Evolutionary conservation across 2,888 invertebrate species (phyloP).

Genomic region (Lasioglossum zephyrum): DNA sequence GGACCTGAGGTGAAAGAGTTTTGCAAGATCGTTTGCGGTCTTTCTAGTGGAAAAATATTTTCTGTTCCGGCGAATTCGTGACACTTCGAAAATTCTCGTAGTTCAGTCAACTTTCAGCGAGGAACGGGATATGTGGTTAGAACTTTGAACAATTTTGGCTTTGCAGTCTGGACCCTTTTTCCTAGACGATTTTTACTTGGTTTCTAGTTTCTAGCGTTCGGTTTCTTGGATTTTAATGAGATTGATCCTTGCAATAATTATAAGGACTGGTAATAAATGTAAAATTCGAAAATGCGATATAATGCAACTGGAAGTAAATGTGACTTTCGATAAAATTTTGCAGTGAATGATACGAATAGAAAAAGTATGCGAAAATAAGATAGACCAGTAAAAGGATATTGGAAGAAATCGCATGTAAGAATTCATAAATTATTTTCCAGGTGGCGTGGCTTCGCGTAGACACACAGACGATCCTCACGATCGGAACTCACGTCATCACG

Average conservation of each 20-base stretch:
- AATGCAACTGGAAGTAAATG: too few relatives aligned
- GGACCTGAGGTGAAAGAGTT: not conserved
- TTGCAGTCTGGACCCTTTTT: not conserved
- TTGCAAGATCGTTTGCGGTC: not conserved
- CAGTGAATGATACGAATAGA: not conserved
- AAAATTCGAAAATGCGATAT: too few relatives aligned
- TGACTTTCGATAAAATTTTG: too few relatives aligned
- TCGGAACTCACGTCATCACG: conserved; percentile 85
- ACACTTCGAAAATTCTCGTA: not conserved
- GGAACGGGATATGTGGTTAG: not conserved
- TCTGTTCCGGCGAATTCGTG: not conserved
- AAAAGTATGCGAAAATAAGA: not conserved
- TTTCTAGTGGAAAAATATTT: not conserved
- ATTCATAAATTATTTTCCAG: conserved; percentile 70
- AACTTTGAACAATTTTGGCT: not conserved
- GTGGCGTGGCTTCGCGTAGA: conserved; percentile 86
- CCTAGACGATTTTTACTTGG: not conserved
- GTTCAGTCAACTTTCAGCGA: not conserved
- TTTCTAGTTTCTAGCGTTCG: not conserved
- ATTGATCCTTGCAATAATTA: not conserved
- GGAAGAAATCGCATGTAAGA: not conserved
- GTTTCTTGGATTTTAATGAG: not conserved
- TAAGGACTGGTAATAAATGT: not conserved
- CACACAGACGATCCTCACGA: conserved; percentile 85
- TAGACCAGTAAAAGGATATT: not conserved